phyloP scores from a whole-genome alignment of 2,113 vertebrate genomes.

The Lepisosteus osseus region DNA sequence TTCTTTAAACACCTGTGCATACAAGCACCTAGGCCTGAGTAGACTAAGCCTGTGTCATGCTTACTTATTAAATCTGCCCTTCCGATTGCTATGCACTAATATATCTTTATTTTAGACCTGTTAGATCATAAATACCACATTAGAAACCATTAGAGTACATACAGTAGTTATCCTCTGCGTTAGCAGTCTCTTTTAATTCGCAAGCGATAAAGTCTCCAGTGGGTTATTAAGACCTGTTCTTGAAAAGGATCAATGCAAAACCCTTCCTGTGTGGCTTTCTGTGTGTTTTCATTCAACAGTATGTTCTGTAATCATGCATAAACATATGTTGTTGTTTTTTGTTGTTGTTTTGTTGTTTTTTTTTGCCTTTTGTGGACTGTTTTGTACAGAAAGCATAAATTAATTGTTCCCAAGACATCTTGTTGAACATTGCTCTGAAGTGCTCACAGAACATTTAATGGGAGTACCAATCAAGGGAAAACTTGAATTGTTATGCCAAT shows the following conservation, averaged over 20 bases:
- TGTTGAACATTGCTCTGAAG: background rate
- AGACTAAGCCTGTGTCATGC: conserved; percentile 41
- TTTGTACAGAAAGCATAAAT: conserved; percentile 16
- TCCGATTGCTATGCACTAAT: conserved; percentile 27
- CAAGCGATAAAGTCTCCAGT: conserved; percentile 25
- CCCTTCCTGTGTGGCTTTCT: background rate
- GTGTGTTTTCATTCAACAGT: conserved; percentile 1
- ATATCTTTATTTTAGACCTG: conserved; percentile 28
- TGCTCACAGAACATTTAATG: conserved; percentile 12
- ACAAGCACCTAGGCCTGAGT: conserved; percentile 1
- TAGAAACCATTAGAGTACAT: conserved; percentile 40
- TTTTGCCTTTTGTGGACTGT: background rate
- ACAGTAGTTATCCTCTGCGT: conserved; percentile 33
- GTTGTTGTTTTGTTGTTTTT: background rate
- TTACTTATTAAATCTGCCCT: conserved; percentile 24
- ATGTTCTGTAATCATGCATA: conserved; percentile 14
- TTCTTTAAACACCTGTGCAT: background rate
- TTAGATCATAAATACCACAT: conserved; percentile 44
- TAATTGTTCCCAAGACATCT: conserved; percentile 17
- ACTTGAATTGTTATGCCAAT: background rate
- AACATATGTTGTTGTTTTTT: background rate
- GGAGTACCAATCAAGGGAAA: background rate
- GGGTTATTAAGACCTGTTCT: conserved; percentile 38
- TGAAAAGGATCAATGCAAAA: conserved; percentile 30
- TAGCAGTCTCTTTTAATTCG: conserved; percentile 38